These are phyloP conservation scores for Liparis tanakae DNA, from an alignment of 2,797 vertebrate genomes.

Conservation along the genomic window DNA sequence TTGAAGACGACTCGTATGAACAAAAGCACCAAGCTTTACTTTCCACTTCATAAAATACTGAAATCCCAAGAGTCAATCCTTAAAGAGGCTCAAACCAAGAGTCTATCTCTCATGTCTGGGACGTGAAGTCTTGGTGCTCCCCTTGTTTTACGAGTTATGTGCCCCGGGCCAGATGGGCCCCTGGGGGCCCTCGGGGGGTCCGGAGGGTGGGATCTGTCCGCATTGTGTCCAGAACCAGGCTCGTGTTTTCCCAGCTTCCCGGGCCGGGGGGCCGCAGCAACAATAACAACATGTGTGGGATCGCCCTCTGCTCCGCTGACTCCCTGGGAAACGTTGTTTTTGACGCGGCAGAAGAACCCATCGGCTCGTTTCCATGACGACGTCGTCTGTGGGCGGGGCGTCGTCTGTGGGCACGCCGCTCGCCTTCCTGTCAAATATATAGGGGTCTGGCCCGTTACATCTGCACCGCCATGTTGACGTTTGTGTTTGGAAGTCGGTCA, in stretches of 20 bases:
- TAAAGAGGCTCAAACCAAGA: background rate
- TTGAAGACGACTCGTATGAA: too few species aligned
- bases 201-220: conserved; percentile 54
- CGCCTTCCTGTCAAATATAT: too few species aligned
- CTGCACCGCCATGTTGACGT: too few species aligned
- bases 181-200: conserved; percentile 35
- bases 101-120: background rate
- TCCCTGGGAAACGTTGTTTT: conserved; percentile 66
- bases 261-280: conserved; percentile 60
- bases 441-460: too few species aligned
- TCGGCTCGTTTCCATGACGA: too few species aligned
- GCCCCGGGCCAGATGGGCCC: conserved; percentile 64
- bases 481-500: too few species aligned
- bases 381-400: too few species aligned
- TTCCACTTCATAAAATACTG: too few species aligned
- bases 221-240: conserved; percentile 50
- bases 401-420: too few species aligned
- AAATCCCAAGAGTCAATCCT: background rate
- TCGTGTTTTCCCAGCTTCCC: conserved; percentile 79
- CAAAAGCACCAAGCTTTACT: too few species aligned
- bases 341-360: conserved; percentile 23
- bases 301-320: conserved; percentile 63
- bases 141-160: conserved; percentile 33
- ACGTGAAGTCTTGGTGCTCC: background rate
- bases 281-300: conserved; percentile 74